Evolutionary conservation across 2,888 invertebrate species (phyloP).

Genomic region (Ariolimax columbianus): DNA sequence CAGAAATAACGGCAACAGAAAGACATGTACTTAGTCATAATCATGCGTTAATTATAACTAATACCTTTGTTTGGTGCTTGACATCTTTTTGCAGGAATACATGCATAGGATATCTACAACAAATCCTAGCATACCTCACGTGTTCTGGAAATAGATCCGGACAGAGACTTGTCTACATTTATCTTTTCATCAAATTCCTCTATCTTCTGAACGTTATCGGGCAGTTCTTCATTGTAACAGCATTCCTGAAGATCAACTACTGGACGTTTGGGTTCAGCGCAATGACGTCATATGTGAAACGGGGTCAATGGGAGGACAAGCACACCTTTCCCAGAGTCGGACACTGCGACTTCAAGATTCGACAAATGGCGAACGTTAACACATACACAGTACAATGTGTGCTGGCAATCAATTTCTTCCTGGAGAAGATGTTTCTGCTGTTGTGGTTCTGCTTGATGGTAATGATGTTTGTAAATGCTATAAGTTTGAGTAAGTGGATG

Average conservation of each 20-base stretch:
- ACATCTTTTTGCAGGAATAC: background rate
- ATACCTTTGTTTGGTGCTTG: no score
- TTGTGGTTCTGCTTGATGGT: slow-evolving; percentile 73
- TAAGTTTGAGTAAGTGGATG: slow-evolving; percentile 53
- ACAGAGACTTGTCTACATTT: slow-evolving; percentile 35
- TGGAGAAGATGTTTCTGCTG: slow-evolving; percentile 73
- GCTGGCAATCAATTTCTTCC: slow-evolving; percentile 71
- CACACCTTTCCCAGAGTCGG: slow-evolving; percentile 63
- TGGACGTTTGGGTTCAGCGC: slow-evolving; percentile 48
- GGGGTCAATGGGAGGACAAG: slow-evolving; percentile 52
- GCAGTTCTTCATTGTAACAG: slow-evolving; percentile 53
- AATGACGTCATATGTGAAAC: background rate
- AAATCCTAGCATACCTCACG: slow-evolving; percentile 55
- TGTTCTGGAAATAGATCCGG: slow-evolving; percentile 47
- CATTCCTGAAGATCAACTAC: slow-evolving; percentile 50
- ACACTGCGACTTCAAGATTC: slow-evolving; percentile 71
- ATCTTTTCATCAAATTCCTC: slow-evolving; percentile 51
- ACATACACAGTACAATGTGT: slow-evolving; percentile 70
- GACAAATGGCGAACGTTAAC: slow-evolving; percentile 70
- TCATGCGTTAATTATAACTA: no score
- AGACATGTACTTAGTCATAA: no score
- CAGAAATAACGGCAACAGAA: no score
- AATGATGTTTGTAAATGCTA: slow-evolving; percentile 56
- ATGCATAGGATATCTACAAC: background rate
- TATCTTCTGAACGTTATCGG: slow-evolving; percentile 49